Conservation (phyloP, 2,113 vertebrate genomes). For the Asarcornis scutulata region DNA sequence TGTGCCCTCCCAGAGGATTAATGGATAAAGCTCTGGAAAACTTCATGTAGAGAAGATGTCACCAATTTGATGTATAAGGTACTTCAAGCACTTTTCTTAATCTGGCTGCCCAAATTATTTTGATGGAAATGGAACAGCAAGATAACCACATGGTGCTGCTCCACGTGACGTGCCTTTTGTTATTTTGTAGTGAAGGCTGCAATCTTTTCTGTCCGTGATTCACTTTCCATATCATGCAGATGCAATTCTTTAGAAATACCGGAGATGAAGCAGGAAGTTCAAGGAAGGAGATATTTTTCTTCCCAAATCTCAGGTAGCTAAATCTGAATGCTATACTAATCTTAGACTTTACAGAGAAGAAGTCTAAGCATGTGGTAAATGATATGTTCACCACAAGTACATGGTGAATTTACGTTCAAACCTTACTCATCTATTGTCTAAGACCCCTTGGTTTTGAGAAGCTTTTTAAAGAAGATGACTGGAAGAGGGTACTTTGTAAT, state of each 20-base stretch:
- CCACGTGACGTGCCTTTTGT: background rate
- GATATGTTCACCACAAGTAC: fast-evolving
- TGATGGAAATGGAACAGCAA: background rate
- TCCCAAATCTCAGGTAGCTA: background rate
- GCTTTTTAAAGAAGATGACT: background rate
- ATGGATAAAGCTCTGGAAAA: slow-evolving; percentile 1
- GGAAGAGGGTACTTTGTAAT: background rate
- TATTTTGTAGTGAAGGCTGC: background rate
- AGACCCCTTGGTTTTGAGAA: fast-evolving
- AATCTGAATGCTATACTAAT: background rate
- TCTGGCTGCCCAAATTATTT: background rate
- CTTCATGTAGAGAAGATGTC: background rate
- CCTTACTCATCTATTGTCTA: background rate
- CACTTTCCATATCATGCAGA: background rate
- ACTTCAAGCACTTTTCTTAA: background rate
- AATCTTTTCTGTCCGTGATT: background rate
- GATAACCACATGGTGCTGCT: background rate
- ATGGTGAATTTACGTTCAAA: background rate
- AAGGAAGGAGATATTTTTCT: background rate
- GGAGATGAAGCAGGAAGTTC: background rate
- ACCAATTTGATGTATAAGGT: background rate
- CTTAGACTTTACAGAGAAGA: background rate
- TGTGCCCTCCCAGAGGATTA: slow-evolving; percentile 19
- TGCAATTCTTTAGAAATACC: background rate
- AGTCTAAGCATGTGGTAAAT: background rate